phyloP scores from a whole-genome alignment of 2,888 invertebrate species.

The Stenurella melanura region DNA sequence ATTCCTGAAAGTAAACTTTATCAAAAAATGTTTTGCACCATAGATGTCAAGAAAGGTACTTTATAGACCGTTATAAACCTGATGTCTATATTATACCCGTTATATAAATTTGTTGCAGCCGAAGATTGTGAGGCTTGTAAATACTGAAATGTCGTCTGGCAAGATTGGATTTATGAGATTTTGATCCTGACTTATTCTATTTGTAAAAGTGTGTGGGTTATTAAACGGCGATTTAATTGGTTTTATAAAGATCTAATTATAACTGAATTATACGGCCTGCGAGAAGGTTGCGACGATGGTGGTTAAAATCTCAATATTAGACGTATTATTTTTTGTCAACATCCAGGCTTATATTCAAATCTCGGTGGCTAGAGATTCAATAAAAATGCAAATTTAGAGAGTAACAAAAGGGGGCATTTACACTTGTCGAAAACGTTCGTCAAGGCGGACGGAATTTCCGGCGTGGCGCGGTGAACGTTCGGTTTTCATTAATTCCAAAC shows the following conservation, averaged over 20 bases:
- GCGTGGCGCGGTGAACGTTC: conserved; percentile 49
- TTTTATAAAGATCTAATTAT: conserved; percentile 56
- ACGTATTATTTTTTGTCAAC: conserved; percentile 80
- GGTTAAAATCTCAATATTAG: conserved; percentile 76
- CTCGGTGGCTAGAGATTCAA: conserved; percentile 73
- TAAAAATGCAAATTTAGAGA: conserved; percentile 78
- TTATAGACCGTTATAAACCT: no score
- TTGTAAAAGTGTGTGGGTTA: conserved; percentile 22
- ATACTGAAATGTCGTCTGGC: background rate
- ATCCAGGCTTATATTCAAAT: conserved; percentile 73
- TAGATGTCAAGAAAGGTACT: no score
- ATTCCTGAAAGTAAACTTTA: no score
- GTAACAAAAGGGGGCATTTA: conserved; percentile 75
- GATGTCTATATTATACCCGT: no score
- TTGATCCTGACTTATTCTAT: background rate
- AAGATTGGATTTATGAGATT: background rate
- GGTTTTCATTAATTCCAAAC: conserved; percentile 72
- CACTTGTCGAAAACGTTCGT: conserved; percentile 72
- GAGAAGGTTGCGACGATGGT: conserved; percentile 35
- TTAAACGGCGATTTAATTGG: conserved; percentile 55
- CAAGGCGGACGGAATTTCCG: conserved; percentile 55
- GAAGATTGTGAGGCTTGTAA: no score
- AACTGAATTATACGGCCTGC: conserved; percentile 56
- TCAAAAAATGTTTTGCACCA: no score
- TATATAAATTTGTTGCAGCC: no score